Conservation (phyloP, 2,888 invertebrate genomes). For the Brenthis hecate region DNA sequence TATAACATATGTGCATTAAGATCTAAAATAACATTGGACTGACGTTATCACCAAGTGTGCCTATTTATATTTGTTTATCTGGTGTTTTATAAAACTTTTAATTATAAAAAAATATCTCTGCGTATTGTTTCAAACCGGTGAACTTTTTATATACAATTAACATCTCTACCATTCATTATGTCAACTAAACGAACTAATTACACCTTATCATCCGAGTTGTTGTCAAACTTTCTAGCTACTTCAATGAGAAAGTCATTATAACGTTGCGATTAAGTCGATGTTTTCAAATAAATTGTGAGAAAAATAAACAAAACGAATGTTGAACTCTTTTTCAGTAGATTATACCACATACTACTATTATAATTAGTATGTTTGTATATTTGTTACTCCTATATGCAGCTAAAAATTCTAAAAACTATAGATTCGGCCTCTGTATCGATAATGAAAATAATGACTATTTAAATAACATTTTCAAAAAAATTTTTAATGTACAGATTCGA, state of each 20-base stretch:
- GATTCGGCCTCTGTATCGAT: too few species aligned
- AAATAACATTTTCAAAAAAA: too few species aligned
- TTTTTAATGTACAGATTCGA: too few species aligned
- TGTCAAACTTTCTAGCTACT: constrained; percentile 13
- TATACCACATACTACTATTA: neutral
- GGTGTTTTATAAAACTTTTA: constrained; percentile 8
- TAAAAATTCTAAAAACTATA: too few species aligned
- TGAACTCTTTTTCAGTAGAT: neutral
- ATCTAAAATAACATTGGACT: too few species aligned
- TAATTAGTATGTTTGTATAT: too few species aligned
- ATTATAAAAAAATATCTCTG: constrained; percentile 1
- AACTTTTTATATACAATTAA: constrained; percentile 11
- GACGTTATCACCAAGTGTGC: neutral
- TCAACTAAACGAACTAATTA: constrained; percentile 12
- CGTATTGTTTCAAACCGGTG: neutral
- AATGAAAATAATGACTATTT: too few species aligned
- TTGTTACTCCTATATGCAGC: too few species aligned
- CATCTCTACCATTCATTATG: constrained; percentile 7
- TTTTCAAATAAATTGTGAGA: constrained; percentile 2
- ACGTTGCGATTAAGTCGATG: constrained; percentile 3
- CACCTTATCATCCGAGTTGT: constrained; percentile 11
- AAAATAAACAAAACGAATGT: constrained; percentile 2
- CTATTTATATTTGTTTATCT: too few species aligned
- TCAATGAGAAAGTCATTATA: constrained; percentile 12
- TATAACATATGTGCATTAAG: too few species aligned